Base-by-base conservation (phyloP, 2,888 invertebrate genomes). In the Nasonia oneida region DNA sequence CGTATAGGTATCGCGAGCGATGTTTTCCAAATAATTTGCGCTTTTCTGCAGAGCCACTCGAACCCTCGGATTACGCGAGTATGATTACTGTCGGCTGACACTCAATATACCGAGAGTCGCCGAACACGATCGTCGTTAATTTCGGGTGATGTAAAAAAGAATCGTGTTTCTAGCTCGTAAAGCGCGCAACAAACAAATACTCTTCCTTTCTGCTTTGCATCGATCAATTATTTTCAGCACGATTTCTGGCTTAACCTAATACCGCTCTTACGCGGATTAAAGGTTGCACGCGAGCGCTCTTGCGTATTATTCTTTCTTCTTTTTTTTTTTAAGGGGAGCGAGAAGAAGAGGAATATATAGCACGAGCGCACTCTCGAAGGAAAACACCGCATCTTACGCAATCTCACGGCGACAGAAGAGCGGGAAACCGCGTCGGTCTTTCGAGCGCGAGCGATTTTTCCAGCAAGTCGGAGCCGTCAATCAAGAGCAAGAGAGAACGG, bases 381-480 rank as follows among this genome's bases (percentile, higher is more conserved):
- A 39, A 73, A 73, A 64, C 57, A 76, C n/a, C 18, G 10, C 53
- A 61, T 81, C 73, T 81, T 74, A 33, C 42, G 73, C 81, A 81
- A 74, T 57, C 74, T 74, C 61, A 15, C 23, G 33, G 33, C 47
- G 53, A 75, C 15, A 50, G 33, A 73, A 29, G 18, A 74, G 39
- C 14, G 73, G 73, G 53, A 47, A 42, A 39, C 8, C 23, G 12
- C 73, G 47, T 18, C 42, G 53, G 33, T 79, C 53, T 79, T 79
- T 79, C 37, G 53, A 70, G 70, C 29, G 61, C 15, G 23, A 42
- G 37, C 50, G 73, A 80, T 61, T 81, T 61, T 81, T 81, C 61
- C 47, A 74, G 37, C 18, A 47, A 74, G 73, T 33, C 61, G 29
- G 42, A 73, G 74, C 76, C 82, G 82, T 76, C 75, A 67, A 83